Evolutionary conservation across 2,797 vertebrate genomes (phyloP), one percentile per base, ranked within the genome.

Genomic region (Micrastur ruficollis): DNA sequence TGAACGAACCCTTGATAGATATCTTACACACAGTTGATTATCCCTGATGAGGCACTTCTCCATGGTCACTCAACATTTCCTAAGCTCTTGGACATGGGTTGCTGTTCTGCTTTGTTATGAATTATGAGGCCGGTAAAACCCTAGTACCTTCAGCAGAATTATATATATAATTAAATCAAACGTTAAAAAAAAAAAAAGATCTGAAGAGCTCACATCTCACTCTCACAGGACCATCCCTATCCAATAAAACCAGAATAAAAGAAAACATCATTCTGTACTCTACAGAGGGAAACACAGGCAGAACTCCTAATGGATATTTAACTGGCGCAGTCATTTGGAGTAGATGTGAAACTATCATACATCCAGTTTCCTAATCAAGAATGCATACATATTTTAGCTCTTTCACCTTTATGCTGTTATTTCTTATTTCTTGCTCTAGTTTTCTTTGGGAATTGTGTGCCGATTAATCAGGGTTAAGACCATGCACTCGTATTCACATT

Each of bases 141-240:
- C 58, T 32, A 62, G 42, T 67, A 95, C 46, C 40, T 81, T 86
- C 50, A 50, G 42, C 36, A 78, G 47, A 81, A 72, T 72, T 83
- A 81, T 26, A 81, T 38, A 94, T 86, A 79, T 46, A 93, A 90
- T 83, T 74, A 75, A 88, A 95, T 62, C n/a, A 86, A 68, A 75
- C 0, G 0, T 47, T 16, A 25, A 76, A 47, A 42, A 34, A 27
- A 85, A 49, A 65, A 70, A 59, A 66, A 55, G 4, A 56, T 14
- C 50, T 52, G 42, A 61, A 92, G 42, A 67, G 44, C 56, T 86
- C 29, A 11, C 61, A 62, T 63, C 70, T 94, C 88, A 29, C 66
- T 90, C 73, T 86, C 76, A 63, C 50, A 92, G 80, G 70, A 47
- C 26, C 20, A 66, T 49, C 23, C 53, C 42, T 73, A 93, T 53